These are phyloP conservation scores for Zosterops hypoxanthus DNA, from an alignment of 2,113 vertebrate species.

Conservation along the genomic window DNA sequence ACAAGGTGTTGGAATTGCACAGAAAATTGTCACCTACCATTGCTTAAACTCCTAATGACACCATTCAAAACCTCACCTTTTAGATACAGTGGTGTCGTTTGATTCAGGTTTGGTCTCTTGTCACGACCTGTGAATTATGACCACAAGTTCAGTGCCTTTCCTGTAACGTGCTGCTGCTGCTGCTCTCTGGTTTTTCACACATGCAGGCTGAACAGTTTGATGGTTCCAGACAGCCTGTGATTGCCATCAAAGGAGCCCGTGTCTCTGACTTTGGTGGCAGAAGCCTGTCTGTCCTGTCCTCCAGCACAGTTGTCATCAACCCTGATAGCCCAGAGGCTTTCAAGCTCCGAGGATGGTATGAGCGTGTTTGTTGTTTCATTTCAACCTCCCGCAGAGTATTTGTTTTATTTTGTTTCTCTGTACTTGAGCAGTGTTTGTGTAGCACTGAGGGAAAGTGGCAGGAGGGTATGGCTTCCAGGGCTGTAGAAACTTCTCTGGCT, in stretches of 20 bases:
- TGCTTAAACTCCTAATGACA: neutral
- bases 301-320: conserved; percentile 91
- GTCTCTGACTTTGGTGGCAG: conserved; percentile 96
- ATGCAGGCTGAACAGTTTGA: conserved; percentile 92
- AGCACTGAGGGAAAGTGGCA: neutral
- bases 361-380: conserved; percentile 14
- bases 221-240: conserved; percentile 88
- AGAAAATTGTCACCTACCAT: neutral
- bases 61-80: neutral
- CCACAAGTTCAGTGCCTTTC: neutral
- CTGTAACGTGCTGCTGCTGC: neutral
- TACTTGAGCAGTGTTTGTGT: neutral
- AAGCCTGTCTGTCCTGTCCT: conserved; percentile 89
- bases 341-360: conserved; percentile 94
- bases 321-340: conserved; percentile 95
- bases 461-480: neutral
- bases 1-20: neutral
- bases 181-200: conserved; percentile 30
- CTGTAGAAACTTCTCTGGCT: neutral
- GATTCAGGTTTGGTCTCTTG: neutral
- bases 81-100: neutral
- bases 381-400: neutral
- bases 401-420: neutral
- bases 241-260: conserved; percentile 93
- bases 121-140: neutral